Evolutionary conservation across 2,888 invertebrate genomes (phyloP).

Genomic region (Drosophila dives): DNA sequence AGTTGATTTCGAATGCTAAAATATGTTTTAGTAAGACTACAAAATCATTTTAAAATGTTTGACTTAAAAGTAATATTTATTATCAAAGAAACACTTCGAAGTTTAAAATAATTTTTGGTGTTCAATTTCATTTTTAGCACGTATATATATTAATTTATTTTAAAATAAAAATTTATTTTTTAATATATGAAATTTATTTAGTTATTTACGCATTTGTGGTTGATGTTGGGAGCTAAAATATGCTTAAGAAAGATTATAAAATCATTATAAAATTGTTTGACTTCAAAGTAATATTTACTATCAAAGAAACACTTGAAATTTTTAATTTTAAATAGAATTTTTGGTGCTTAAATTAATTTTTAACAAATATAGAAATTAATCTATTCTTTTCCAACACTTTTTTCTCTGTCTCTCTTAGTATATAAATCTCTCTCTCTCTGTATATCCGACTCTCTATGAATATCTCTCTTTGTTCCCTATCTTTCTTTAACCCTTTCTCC

Average conservation of each 20-base stretch:
- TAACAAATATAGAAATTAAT: background rate
- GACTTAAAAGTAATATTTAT: background rate
- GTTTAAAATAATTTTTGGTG: background rate
- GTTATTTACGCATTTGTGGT: background rate
- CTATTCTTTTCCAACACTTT: background rate
- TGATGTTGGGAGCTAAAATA: background rate
- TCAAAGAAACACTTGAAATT: no score
- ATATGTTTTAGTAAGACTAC: background rate
- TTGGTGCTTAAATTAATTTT: no score
- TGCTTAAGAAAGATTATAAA: background rate
- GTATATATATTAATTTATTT: no score
- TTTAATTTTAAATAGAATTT: no score
- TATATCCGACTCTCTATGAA: no score
- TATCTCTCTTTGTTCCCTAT: background rate
- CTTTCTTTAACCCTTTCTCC: background rate
- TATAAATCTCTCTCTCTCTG: background rate
- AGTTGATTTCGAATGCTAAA: background rate
- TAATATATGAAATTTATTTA: background rate
- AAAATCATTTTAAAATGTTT: background rate
- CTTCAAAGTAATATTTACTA: no score
- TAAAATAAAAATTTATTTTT: background rate
- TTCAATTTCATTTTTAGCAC: background rate
- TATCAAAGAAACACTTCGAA: background rate
- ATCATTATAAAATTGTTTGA: no score
- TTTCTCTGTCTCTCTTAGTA: no score